Evolutionary conservation across 2,113 vertebrate genomes (phyloP), one percentile per base, ranked within the genome.

Genomic region (Neopipo cinnamomea): DNA sequence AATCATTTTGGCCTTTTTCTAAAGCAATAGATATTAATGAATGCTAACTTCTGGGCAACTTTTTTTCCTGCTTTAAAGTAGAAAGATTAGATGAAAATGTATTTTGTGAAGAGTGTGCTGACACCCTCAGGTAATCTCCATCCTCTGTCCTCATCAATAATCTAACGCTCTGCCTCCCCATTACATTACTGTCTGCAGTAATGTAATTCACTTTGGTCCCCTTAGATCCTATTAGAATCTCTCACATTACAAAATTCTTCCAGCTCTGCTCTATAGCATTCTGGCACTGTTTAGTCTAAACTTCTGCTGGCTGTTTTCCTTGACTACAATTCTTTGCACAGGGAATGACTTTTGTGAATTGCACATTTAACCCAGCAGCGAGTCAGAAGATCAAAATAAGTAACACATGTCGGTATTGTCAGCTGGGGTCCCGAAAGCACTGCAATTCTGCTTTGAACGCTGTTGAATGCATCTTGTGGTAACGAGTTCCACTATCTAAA

Each of bases 61-160:
- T 74, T 88, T 91, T 88, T 47, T 41, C 70, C 67, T 77, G 39
- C 55, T 88, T 81, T 90, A 55, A 94, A 96, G 88, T 27, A 91
- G 73, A 92, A 96, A 89, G 53, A 91, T 91, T 83, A 91, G 74
- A 91, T 88, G 89, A 92, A 96, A 97, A 96, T 65, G 53, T 83
- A 89, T 91, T 95, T 97, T 95, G 78, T 6, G 30, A 95, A 92
- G 59, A 75, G 66, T 37, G 75, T 88, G 80, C 84, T 77, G 83
- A 96, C 93, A 96, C 92, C 79, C 90, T 92, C 80, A 96, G 91
- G 94, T 96, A 93, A 97, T 96, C 91, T 90, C 66, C 94, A 91
- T 90, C 47, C 75, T 95, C 92, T 86, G 88, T 92, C 85, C 76
- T 96, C 95, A 96, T 96, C 95, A 93, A 97, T 96, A 95, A 92